phyloP scores from a whole-genome alignment of 2,888 invertebrate species.

The Dexiosoma caninum region DNA sequence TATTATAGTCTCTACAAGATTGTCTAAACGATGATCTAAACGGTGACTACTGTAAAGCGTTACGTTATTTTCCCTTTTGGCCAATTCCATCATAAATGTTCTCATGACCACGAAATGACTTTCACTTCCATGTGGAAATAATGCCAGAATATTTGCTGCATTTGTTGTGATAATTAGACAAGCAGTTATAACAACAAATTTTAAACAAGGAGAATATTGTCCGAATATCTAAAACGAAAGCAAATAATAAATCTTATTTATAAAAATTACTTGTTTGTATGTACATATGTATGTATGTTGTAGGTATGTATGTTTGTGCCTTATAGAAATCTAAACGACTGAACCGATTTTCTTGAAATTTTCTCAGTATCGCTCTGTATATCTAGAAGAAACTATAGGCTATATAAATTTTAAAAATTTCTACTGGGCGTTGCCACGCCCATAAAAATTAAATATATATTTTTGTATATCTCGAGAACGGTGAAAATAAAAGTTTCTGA shows the following conservation, averaged over 20 bases:
- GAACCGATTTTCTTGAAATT: no score
- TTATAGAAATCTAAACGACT: no score
- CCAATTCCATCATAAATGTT: slow-evolving; percentile 77
- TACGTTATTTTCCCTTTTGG: slow-evolving; percentile 78
- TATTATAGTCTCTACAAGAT: slow-evolving; percentile 72
- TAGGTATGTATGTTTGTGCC: no score
- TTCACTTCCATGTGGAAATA: slow-evolving; percentile 75
- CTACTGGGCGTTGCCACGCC: no score
- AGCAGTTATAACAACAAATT: not conserved
- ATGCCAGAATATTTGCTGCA: slow-evolving; percentile 71
- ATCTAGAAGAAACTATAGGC: no score
- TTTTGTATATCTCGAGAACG: no score
- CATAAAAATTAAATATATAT: no score
- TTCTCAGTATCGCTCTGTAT: no score
- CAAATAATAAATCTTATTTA: not conserved
- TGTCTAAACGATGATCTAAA: slow-evolving; percentile 74
- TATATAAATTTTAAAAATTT: no score
- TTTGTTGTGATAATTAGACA: not conserved
- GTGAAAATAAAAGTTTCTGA: no score
- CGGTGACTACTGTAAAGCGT: slow-evolving; percentile 73
- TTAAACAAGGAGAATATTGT: not conserved
- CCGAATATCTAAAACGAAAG: slow-evolving; percentile 11
- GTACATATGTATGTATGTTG: no score
- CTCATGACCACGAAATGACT: slow-evolving; percentile 77
- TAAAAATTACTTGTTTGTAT: no score